These are phyloP conservation scores for Takifugu rubripes DNA, from an alignment of 2,797 vertebrate genomes.

Conservation along the genomic window DNA sequence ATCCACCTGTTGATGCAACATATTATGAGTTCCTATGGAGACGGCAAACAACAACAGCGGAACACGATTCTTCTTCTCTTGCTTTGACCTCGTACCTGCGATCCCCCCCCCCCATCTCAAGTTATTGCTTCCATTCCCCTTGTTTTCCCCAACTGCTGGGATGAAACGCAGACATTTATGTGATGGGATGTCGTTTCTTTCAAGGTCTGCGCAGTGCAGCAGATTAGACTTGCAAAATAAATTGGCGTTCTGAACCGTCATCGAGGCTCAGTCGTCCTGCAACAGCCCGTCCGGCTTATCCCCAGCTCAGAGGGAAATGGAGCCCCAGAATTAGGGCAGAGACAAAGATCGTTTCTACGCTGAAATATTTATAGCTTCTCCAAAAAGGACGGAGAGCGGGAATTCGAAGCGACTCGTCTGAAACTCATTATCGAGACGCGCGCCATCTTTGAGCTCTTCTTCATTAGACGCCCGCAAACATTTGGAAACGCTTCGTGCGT, in stretches of 20 bases:
- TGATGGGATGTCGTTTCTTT: conserved; percentile 2
- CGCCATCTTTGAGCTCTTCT: conserved; percentile 22
- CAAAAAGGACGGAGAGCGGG: conserved; percentile 50
- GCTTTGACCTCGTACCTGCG: conserved; percentile 47
- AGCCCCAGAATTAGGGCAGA: conserved; percentile 46
- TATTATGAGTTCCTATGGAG: background rate
- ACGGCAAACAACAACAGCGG: no score
- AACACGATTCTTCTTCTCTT: conserved; percentile 16
- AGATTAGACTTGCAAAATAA: conserved; percentile 24
- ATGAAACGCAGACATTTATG: conserved; percentile 13
- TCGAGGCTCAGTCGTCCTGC: conserved; percentile 31
- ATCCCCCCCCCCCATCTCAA: conserved; percentile 9
- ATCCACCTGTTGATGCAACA: conserved; percentile 6
- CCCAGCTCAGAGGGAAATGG: conserved; percentile 26
- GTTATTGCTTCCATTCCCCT: conserved; percentile 25
- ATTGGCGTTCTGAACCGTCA: conserved; percentile 29
- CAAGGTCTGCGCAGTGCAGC: background rate
- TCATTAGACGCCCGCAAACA: conserved; percentile 19
- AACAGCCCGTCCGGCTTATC: conserved; percentile 25
- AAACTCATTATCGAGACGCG: conserved; percentile 52
- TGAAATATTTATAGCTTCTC: conserved; percentile 64
- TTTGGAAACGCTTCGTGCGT: conserved; percentile 29
- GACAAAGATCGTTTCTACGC: conserved; percentile 50
- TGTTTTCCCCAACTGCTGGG: conserved; percentile 15
- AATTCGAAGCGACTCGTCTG: conserved; percentile 46